Evolutionary conservation across 2,888 invertebrate species (phyloP).

Genomic region (Eupithecia dodoneata): DNA sequence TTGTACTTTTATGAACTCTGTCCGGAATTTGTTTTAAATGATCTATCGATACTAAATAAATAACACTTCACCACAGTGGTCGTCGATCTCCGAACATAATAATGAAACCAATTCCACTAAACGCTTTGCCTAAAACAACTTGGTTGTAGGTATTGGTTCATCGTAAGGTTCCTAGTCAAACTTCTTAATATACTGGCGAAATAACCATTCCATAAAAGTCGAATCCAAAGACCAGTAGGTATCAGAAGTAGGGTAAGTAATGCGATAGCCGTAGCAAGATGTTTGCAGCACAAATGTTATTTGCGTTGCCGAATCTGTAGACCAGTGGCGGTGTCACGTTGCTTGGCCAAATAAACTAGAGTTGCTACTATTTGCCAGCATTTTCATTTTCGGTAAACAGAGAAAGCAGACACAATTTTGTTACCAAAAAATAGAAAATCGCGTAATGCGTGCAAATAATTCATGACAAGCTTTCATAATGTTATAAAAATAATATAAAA

Average conservation of each 20-base stretch:
- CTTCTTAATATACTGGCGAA: not conserved
- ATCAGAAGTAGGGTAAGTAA: constrained; percentile 56
- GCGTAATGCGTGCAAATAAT: too few species aligned
- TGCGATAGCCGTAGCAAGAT: constrained; percentile 72
- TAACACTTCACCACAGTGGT: too few species aligned
- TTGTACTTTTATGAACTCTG: too few species aligned
- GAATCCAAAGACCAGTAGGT: constrained; percentile 4
- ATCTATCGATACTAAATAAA: too few species aligned
- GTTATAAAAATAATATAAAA: too few species aligned
- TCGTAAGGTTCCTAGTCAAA: not conserved
- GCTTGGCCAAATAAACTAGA: constrained; percentile 48
- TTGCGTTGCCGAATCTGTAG: constrained; percentile 77
- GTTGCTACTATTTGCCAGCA: not conserved
- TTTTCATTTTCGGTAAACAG: not conserved
- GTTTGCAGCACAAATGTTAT: constrained; percentile 80
- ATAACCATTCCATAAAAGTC: not conserved
- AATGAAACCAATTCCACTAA: not conserved
- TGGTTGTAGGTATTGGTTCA: not conserved
- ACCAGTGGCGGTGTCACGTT: constrained; percentile 79
- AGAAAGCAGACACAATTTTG: not conserved
- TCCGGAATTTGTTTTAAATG: too few species aligned
- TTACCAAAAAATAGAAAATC: too few species aligned
- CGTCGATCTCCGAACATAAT: too few species aligned
- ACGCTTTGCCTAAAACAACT: not conserved
- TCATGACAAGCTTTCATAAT: too few species aligned